Base-by-base conservation (phyloP, 2,113 vertebrate genomes). In the Micromys minutus region DNA sequence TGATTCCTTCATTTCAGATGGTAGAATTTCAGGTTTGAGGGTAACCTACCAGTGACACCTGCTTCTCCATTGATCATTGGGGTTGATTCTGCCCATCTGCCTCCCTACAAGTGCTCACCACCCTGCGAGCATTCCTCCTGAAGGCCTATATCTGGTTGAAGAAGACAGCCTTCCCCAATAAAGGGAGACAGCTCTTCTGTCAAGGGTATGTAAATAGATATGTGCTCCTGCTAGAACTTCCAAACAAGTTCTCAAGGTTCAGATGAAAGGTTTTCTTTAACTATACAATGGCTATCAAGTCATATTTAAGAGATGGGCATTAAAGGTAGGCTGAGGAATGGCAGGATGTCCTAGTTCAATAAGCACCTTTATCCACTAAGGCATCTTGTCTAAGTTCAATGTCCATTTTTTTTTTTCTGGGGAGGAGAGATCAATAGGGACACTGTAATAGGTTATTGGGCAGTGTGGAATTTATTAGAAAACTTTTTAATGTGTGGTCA, bases 191-290 rank as follows among this genome's bases (percentile, higher is more conserved):
- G 61, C 13, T 85, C 5, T 24, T 36, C 42, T 36, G 59, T 21
- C 75, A 50, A 50, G 75, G 81, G 16, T 85, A 13, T 50, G 29
- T 26, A 65, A 47, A 31, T 47, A 47, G 42, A 29, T 85, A 17
- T 21, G 26, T 39, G 11, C 59, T 10, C 42, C 81, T 29, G 57
- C 26, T 85, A 34, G 42, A 65, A 34, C 29, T 65, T 34, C 16
- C 59, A 31, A 34, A 34, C 57, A 45, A 7, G 26, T 45, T 85
- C 31, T 65, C 16, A 65, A 85, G 42, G 61, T 65, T 42, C 16
- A 47, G 29, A n/a, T n/a, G 26, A 34, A 69, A 87, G 34, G 31
- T 69, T 71, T 95, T 86, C 16, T 77, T 95, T 55, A 76, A 89
- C 77, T 47, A 5, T 87, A 34, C 10, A 55, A 42, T 90, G 12